These are phyloP conservation scores for Hemistola chrysoprasaria DNA, from an alignment of 2,888 invertebrate species.

Conservation along the genomic window DNA sequence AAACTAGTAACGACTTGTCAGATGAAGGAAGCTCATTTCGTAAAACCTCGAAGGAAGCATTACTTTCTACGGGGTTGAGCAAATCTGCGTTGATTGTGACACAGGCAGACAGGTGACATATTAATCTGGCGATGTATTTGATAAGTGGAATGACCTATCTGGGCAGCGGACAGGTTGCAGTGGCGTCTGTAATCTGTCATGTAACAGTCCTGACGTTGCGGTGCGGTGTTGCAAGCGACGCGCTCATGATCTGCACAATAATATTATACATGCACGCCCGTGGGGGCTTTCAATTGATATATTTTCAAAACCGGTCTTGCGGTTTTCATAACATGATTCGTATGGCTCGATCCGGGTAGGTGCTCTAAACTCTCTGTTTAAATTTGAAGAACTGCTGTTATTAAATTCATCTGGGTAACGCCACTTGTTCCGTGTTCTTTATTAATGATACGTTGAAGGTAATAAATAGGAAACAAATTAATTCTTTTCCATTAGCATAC, in stretches of 20 bases:
- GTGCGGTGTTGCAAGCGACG: conserved; percentile 60
- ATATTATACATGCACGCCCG: conserved; percentile 65
- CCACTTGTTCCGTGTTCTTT: no score
- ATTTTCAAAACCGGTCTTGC: conserved; percentile 76
- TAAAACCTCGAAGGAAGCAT: conserved; percentile 23
- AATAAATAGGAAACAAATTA: no score
- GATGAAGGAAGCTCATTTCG: conserved; percentile 33
- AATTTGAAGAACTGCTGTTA: conserved; percentile 23
- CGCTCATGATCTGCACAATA: conserved; percentile 61
- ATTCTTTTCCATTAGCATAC: no score
- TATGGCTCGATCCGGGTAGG: conserved; percentile 44
- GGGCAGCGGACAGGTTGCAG: conserved; percentile 42
- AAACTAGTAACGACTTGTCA: conserved; percentile 33
- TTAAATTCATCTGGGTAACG: no score
- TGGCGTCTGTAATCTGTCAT: conserved; percentile 53
- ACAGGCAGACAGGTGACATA: conserved; percentile 16
- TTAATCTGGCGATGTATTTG: conserved; percentile 23
- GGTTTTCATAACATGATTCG: conserved; percentile 71
- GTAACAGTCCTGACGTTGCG: conserved; percentile 51
- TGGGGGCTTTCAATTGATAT: conserved; percentile 76
- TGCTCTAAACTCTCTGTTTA: conserved; percentile 36
- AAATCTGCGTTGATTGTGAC: conserved; percentile 6
- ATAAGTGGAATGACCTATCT: conserved; percentile 41
- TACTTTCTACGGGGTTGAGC: conserved; percentile 34
- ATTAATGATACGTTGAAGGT: no score